phyloP scores from a whole-genome alignment of 2,888 invertebrate species.

The Morpho deidamia region DNA sequence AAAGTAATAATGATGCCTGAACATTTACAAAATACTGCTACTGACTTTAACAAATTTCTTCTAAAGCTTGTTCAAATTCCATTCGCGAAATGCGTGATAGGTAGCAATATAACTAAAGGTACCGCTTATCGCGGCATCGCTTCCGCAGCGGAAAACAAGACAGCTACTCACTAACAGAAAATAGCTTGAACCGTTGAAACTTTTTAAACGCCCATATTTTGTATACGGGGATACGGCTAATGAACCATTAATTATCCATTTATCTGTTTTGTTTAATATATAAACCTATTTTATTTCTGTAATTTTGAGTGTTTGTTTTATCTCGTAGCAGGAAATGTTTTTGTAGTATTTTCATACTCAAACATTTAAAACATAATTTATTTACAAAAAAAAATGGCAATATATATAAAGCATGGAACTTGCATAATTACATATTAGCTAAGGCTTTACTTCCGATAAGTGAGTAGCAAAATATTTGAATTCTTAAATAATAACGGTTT shows the following conservation, averaged over 20 bases:
- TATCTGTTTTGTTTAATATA: too few relatives aligned
- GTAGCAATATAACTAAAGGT: conserved; percentile 43
- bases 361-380: too few relatives aligned
- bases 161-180: conserved; percentile 43
- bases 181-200: conserved; percentile 29
- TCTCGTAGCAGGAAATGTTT: too few relatives aligned
- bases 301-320: too few relatives aligned
- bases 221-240: conserved; percentile 1
- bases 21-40: not conserved
- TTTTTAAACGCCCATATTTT: conserved; percentile 22
- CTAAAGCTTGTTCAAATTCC: conserved; percentile 17
- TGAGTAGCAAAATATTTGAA: too few relatives aligned
- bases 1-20: not conserved
- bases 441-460: too few relatives aligned
- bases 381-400: too few relatives aligned
- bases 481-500: too few relatives aligned
- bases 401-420: too few relatives aligned
- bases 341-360: too few relatives aligned
- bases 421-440: too few relatives aligned
- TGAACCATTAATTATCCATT: not conserved
- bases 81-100: conserved; percentile 41
- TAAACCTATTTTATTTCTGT: too few relatives aligned
- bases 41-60: conserved; percentile 7
- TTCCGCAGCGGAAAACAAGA: conserved; percentile 46
- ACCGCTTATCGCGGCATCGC: conserved; percentile 50